Percentiles rank a stretch among this genome's conserved stretches.
Conservation (phyloP, 2,888 invertebrate species). For the Aphrophora alni region DNA sequence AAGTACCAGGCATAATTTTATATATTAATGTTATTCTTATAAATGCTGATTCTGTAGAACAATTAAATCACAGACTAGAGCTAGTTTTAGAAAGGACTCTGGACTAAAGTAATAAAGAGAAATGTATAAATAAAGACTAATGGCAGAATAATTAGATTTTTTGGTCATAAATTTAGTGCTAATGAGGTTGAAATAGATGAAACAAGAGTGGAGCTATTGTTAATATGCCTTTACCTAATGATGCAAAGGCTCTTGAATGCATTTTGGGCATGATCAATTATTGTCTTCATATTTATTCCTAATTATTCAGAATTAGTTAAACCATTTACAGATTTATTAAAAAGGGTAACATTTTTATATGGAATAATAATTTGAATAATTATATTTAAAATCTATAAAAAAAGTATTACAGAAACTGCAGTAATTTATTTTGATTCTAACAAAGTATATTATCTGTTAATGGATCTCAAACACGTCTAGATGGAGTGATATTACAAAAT, state of each 20-base stretch:
- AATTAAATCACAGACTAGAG: neutral
- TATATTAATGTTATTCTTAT: too few relatives aligned
- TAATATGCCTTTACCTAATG: neutral
- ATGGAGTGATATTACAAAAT: too few relatives aligned
- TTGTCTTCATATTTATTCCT: neutral
- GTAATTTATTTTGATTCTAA: too few relatives aligned
- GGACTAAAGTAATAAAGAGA: neutral
- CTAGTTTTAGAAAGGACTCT: neutral
- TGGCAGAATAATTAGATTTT: neutral
- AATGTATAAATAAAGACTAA: neutral
- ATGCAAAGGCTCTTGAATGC: neutral
- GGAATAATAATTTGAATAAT: neutral
- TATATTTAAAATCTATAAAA: too few relatives aligned
- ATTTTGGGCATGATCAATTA: neutral
- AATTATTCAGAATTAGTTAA: neutral
- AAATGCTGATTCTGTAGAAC: neutral
- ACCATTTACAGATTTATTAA: too few relatives aligned
- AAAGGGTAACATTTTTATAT: neutral
- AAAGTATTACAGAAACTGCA: too few relatives aligned
- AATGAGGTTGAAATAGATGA: neutral
- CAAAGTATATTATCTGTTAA: too few relatives aligned
- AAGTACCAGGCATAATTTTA: neutral
- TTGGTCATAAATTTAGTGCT: neutral
- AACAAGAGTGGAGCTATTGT: neutral
- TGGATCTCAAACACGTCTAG: too few relatives aligned